A percentile compares a stretch with the other conserved stretches of the same genome.
Conservation (phyloP, 1,140 invertebrate species). For the Venturia canescens region DNA sequence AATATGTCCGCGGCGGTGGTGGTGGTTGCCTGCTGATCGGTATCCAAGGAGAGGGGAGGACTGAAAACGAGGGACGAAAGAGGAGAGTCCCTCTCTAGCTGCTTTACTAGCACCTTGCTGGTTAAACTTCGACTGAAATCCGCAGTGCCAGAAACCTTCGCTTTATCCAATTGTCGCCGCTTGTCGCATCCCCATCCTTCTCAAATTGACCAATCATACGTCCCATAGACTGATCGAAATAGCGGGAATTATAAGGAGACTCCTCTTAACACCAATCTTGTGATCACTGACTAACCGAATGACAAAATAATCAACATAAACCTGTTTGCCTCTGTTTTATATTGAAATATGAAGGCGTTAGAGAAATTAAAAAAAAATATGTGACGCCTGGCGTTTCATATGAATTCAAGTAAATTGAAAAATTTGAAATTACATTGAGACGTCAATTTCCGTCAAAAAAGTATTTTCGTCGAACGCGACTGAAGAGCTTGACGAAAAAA, state of each 20-base stretch:
- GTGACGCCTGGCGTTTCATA: too few relatives aligned
- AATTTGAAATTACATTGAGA: too few relatives aligned
- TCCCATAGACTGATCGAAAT: background rate
- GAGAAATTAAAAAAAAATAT: too few relatives aligned
- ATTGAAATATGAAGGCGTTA: too few relatives aligned
- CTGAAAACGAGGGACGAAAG: too few relatives aligned
- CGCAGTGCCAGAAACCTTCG: conserved; percentile 57
- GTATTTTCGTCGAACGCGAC: too few relatives aligned
- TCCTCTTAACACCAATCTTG: background rate
- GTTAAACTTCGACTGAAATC: conserved; percentile 59
- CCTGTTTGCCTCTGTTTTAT: too few relatives aligned
- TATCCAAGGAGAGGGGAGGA: background rate
- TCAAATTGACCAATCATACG: conserved; percentile 52
- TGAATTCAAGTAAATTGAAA: too few relatives aligned
- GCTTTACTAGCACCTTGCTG: conserved; percentile 16
- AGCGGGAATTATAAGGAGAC: background rate
- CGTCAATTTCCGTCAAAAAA: too few relatives aligned
- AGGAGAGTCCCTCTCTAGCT: conserved; percentile 13
- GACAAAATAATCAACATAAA: too few relatives aligned
- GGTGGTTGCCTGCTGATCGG: conserved; percentile 50
- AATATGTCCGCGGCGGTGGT: background rate
- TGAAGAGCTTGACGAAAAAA: too few relatives aligned
- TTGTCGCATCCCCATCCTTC: conserved; percentile 56
- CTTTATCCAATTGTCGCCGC: conserved; percentile 58
- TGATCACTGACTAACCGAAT: too few relatives aligned